Conservation (phyloP, 2,888 invertebrate genomes). For the Eremobia ochroleuca region DNA sequence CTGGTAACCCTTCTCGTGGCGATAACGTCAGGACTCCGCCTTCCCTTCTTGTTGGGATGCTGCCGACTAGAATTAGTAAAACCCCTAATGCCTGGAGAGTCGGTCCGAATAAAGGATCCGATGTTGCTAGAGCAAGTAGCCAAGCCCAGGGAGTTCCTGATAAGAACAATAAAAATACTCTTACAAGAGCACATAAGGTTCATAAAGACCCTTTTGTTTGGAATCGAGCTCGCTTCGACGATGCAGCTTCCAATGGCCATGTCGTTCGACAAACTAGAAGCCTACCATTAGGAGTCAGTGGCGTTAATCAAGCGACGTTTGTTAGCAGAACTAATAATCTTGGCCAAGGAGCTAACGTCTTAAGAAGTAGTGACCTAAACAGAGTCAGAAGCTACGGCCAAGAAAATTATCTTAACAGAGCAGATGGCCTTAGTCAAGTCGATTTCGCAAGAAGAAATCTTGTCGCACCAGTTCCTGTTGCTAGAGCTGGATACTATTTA, state of each 20-base stretch:
- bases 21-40: not conserved
- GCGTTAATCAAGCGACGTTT: conserved; percentile 9
- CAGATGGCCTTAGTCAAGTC: not conserved
- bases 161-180: conserved; percentile 1
- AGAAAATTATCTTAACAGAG: conserved; percentile 10
- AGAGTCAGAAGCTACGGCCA: not conserved
- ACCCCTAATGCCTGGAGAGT: not conserved
- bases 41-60: not conserved
- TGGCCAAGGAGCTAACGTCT: conserved; percentile 9
- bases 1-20: not conserved
- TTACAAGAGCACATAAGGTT: not conserved
- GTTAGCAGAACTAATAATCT: not conserved
- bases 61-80: not conserved
- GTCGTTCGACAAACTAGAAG: conserved; percentile 23
- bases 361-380: conserved; percentile 23
- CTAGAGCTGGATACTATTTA: not conserved
- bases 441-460: conserved; percentile 14
- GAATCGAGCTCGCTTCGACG: not conserved
- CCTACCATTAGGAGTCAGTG: not conserved
- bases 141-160: not conserved
- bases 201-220: not conserved
- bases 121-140: not conserved
- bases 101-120: not conserved
- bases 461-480: not conserved
- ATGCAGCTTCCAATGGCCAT: not conserved